Conservation (phyloP, 2,888 invertebrate species). For the Leptinotarsa peninsularis region DNA sequence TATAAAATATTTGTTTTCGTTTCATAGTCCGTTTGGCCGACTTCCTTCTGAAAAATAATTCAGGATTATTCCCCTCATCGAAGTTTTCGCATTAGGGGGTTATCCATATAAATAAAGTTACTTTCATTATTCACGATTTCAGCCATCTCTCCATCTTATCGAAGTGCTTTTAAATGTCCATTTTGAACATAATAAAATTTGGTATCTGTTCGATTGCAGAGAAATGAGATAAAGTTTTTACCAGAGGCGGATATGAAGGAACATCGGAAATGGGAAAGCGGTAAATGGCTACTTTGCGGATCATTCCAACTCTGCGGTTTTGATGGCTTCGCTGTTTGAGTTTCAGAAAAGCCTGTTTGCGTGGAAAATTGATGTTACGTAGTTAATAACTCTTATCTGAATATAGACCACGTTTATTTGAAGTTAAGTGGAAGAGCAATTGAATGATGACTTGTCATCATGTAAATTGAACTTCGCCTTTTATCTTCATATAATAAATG, state of each 20-base stretch:
- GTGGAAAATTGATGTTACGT: neutral
- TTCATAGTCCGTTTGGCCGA: too few relatives aligned
- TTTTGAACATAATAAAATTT: conserved; percentile 1
- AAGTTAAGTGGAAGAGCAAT: too few relatives aligned
- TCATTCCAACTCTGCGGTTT: conserved; percentile 2
- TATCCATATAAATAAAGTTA: neutral
- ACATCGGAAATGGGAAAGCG: conserved; percentile 4
- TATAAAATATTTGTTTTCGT: too few relatives aligned
- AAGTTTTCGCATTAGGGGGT: too few relatives aligned
- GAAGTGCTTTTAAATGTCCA: neutral
- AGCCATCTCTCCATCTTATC: neutral
- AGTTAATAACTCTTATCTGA: neutral
- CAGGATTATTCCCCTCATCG: too few relatives aligned
- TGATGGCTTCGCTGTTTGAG: neutral
- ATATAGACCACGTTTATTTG: too few relatives aligned
- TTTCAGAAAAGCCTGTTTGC: neutral
- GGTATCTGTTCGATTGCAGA: neutral
- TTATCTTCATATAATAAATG: too few relatives aligned
- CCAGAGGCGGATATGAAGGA: neutral
- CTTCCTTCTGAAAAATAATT: too few relatives aligned
- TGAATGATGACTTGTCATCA: too few relatives aligned
- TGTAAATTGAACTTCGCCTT: too few relatives aligned
- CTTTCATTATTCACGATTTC: neutral
- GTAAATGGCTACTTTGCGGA: neutral
- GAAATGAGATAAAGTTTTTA: neutral